Evolutionary conservation across 2,888 invertebrate species (phyloP), one percentile per base, ranked within the genome.

Genomic region (Anodontia alba): DNA sequence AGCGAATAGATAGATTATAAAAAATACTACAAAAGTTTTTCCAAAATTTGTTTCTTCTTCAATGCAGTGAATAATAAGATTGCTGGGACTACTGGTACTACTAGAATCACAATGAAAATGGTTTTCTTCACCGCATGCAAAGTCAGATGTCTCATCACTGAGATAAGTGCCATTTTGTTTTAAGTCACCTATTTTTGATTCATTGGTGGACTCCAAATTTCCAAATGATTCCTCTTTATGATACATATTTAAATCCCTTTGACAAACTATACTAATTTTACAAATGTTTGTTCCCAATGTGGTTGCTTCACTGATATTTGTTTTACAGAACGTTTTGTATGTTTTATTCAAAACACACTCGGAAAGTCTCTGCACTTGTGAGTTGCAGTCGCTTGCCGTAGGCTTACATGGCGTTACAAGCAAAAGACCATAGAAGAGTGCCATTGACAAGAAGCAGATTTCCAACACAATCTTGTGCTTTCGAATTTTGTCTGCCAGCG

Each of bases 381-480:
- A 10, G 1, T 1, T 12, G 15, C 33, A 33, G 31, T 46, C n/a
- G 29, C 7, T 10, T n/a, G 38, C 12, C 12, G 38, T 38, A 38
- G 38, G 5, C 38, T 38, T 38, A 12, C 38, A 75, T 7, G 95
- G 94, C 3, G 94, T 91, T 26, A 91, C 87, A 74, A 98, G 95
- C 89, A 98, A 95, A 3, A 97, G 96, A 92, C 97, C 97, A 94
- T 98, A 97, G 90, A 97, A 96, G 1, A 96, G 95, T 5, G 97
- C 97, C 90, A 97, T 97, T 83, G 97, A 95, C 78, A 97, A 95
- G 87, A 97, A 96, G 76, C 97, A 96, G 78, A 97, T 96, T 85
- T 97, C 96, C 79, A 98, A 96, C 36, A 98, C 97, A 0, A 97
- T 96, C 93, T 97, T 97, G 95, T 98, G 98, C 93, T 97, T 96